Base-by-base conservation (phyloP, 2,888 invertebrate genomes). In the Leptogaster cylindrica region DNA sequence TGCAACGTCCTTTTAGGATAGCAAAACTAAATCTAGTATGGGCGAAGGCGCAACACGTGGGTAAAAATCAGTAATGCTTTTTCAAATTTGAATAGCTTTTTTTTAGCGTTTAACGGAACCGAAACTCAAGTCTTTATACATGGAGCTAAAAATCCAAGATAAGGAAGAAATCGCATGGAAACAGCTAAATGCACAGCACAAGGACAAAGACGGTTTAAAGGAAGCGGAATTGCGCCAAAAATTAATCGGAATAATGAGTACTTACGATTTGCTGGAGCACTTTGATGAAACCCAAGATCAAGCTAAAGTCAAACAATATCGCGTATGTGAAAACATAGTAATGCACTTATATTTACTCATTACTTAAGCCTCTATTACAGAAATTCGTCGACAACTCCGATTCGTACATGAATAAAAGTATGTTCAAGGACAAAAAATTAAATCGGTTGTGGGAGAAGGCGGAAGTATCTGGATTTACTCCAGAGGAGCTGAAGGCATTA, bases 361-460 rank as follows among this genome's bases (percentile, higher is more conserved):
- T 12, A 5, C 18, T 10, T 12, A 14, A 28, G 2, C 20, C 2
- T 18, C 8, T 46, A 2, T 16, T 39, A 7, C 41, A 79, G 77
- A 80, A 77, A 75, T 81, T 79, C 50, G 77, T 79, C 23, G 77
- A 79, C 28, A 31, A 66, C 16, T 48, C 61, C 7, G 89, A 89
- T 68, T 86, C 87, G 51, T 85, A 87, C 71, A 84, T 87, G 41
- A 89, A 89, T 75, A 91, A 89, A 75, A 89, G 89, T 75, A 77
- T 94, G 7, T 95, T 95, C 76, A 91, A 90, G 79, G 96, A 97
- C 78, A 93, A 93, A 75, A 95, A 93, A 78, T 80, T 97, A 2
- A 93, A 92, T 77, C 89, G 90, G 77, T 81, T 97, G 3, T 96
- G 96, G 96, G 85, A 88, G 31, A 94, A 94, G 77, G 96, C 95